These are phyloP conservation scores for Lanius ludovicianus DNA, from an alignment of 2,113 vertebrate species.

Conservation along the genomic window DNA sequence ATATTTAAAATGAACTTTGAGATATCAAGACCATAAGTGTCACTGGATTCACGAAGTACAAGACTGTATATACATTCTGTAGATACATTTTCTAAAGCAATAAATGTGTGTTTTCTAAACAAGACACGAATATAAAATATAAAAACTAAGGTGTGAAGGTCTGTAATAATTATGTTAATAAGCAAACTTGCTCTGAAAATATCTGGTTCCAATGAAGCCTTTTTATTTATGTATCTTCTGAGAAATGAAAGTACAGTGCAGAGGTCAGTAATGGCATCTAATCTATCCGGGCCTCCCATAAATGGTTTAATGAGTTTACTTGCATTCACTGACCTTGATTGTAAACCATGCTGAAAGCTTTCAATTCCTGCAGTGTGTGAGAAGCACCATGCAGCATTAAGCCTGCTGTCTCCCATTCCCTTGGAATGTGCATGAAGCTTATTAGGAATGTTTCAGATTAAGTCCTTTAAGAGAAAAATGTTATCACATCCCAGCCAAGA, in stretches of 20 bases:
- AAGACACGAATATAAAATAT: background rate
- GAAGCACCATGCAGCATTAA: background rate
- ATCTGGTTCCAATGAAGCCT: background rate
- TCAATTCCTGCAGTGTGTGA: background rate
- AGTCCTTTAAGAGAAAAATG: background rate
- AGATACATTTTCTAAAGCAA: background rate
- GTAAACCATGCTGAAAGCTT: background rate
- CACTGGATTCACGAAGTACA: background rate
- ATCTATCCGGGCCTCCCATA: background rate
- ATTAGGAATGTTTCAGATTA: conserved; percentile 28
- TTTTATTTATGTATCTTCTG: background rate
- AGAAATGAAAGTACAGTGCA: background rate
- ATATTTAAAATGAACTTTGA: background rate
- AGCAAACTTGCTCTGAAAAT: background rate
- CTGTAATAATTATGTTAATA: background rate
- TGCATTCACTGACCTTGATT: background rate
- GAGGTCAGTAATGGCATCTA: background rate
- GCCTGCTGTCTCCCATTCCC: background rate
- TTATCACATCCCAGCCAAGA: background rate
- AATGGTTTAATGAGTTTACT: background rate
- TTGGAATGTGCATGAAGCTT: background rate
- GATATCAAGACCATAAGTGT: background rate
- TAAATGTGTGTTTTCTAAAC: background rate
- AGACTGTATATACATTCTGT: background rate
- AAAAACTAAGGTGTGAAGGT: background rate